Evolutionary conservation across 2,113 vertebrate species (phyloP), one percentile per base, ranked within the genome.

Genomic region (Siniperca chuatsi): DNA sequence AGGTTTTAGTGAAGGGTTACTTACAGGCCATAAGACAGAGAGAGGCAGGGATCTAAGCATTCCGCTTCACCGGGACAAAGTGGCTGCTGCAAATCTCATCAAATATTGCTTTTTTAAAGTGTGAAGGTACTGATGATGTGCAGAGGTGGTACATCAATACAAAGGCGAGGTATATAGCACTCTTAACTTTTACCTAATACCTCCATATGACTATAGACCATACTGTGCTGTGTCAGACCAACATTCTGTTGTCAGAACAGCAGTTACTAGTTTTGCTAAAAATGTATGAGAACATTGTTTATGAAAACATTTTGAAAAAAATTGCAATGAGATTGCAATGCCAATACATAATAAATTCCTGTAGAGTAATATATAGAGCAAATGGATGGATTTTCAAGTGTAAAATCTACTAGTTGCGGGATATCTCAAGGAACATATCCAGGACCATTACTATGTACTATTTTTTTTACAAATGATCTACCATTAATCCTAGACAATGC

Each of bases 1-100:
- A 25, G 81, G 83, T 83, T 90, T 85, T 72, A 75, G 67, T 83
- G 52, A 67, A 89, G 88, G 85, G 90, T 91, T 87, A 92, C 85
- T 48, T n/a, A 77, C 82, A 82, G 86, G 90, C 84, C 92, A 89
- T 35, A 67, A 61, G 76, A 67, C 74, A 71, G 70, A 82, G 61
- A 66, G 79, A 65, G 33, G 62, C 37, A 66, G 61, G 81, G 52
- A 88, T 90, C 84, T 87, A 84, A 90, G 82, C 75, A 75, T 82
- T 89, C 80, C 75, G 65, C 44, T 16, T 64, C 57, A 67, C 1
- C 0, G 25, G 11, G 73, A 87, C 50, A 62, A 66, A 84, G 72
- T 57, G 68, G 80, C 78, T 62, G 40, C 87, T 89, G 74, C 57
- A 75, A 75, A 89, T 81, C 60, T 80, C 80, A 82, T 82, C 54